A percentile compares a stretch with the other conserved stretches of the same genome.
phyloP scores from a whole-genome alignment of 1,140 invertebrate species.

The Melipona quadrifasciata region DNA sequence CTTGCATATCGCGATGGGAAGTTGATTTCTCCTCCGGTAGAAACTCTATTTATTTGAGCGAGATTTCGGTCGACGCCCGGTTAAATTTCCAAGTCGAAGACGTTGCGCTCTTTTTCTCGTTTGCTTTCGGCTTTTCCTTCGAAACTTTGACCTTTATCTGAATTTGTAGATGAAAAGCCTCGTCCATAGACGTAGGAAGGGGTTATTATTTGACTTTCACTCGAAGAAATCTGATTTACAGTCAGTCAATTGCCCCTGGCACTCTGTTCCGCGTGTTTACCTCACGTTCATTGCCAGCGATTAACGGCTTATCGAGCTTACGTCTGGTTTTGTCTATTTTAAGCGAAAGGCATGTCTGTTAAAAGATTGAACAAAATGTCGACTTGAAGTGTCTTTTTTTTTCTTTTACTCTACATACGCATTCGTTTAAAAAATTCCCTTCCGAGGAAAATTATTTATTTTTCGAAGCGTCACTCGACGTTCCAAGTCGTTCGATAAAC shows the following conservation, averaged over 20 bases:
- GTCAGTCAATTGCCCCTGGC: not conserved
- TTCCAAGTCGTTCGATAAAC: conserved; percentile 15
- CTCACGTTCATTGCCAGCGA: not conserved
- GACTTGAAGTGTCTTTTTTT: not conserved
- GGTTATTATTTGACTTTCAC: not conserved
- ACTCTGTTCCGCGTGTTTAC: not conserved
- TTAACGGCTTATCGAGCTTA: not conserved
- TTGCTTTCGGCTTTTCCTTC: not conserved
- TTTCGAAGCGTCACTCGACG: conserved; percentile 2
- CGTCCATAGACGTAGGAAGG: not conserved
- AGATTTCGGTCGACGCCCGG: not conserved
- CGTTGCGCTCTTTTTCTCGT: not conserved
- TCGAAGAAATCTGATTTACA: conserved; percentile 19
- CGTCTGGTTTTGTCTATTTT: not conserved
- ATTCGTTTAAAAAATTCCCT: not conserved
- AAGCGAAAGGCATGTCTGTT: not conserved
- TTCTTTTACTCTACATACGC: not conserved
- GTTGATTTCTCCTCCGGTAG: not conserved
- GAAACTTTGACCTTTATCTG: not conserved
- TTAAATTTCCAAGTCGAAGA: not conserved
- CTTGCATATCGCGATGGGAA: not conserved
- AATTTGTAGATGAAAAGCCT: not conserved
- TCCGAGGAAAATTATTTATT: not conserved
- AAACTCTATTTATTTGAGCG: not conserved
- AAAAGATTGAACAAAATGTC: not conserved